phyloP scores from a whole-genome alignment of 1,140 invertebrate genomes.

The Plectus sambesii region DNA sequence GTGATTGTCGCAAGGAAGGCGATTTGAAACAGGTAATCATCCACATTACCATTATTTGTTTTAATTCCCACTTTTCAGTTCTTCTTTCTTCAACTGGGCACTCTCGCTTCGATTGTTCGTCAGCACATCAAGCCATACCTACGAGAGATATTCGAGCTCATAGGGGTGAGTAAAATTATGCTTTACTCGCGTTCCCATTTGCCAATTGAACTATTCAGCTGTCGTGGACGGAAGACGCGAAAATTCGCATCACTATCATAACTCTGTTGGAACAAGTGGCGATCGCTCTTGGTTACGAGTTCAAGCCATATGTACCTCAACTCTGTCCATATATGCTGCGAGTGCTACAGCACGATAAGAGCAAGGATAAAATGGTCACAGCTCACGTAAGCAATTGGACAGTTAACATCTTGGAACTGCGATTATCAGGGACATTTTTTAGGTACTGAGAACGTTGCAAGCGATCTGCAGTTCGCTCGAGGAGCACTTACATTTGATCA shows the following conservation, averaged over 20 bases:
- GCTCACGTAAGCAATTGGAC: slow-evolving; percentile 59
- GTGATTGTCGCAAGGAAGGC: no score
- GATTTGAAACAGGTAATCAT: no score
- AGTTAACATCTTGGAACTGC: no score
- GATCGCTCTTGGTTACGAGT: slow-evolving; percentile 82
- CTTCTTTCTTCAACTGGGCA: slow-evolving; percentile 78
- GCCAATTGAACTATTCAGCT: no score
- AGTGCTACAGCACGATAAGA: slow-evolving; percentile 80
- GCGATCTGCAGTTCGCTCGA: no score
- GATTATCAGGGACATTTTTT: no score
- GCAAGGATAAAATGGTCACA: slow-evolving; percentile 70
- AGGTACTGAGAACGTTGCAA: no score
- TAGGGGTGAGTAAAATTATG: slow-evolving; percentile 65
- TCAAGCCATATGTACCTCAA: slow-evolving; percentile 83
- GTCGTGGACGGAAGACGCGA: no score
- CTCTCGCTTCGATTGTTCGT: slow-evolving; percentile 76
- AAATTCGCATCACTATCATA: slow-evolving; percentile 65
- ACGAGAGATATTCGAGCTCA: slow-evolving; percentile 81
- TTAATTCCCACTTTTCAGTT: no score
- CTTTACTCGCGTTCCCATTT: slow-evolving; percentile 54
- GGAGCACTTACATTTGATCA: no score
- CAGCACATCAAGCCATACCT: slow-evolving; percentile 91
- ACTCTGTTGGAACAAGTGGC: slow-evolving; percentile 84
- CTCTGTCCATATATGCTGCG: slow-evolving; percentile 84
- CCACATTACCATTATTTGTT: no score